Evolutionary conservation across 2,113 vertebrate genomes (phyloP).

Genomic region (Pelusios castaneus): DNA sequence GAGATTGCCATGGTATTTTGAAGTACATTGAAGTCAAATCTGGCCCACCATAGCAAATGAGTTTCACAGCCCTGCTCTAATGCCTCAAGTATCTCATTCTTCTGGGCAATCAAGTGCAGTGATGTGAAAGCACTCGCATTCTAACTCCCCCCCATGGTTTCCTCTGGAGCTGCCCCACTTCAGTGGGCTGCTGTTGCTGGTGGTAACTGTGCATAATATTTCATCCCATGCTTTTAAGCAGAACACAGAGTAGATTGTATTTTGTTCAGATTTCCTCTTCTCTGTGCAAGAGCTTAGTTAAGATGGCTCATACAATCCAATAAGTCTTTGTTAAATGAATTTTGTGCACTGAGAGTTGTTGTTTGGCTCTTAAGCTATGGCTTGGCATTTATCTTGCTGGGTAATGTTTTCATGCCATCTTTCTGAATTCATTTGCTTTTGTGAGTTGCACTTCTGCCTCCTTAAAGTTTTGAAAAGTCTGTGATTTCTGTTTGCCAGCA

Average conservation of each 20-base stretch:
- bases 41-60: no score
- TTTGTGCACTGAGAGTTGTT: not conserved
- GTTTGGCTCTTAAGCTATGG: not conserved
- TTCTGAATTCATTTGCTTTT: conserved; percentile 22
- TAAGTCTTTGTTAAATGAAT: not conserved
- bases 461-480: not conserved
- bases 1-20: no score
- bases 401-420: not conserved
- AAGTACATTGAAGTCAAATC: no score
- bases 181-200: conserved; percentile 44
- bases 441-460: conserved; percentile 17
- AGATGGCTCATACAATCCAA: not conserved
- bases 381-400: not conserved
- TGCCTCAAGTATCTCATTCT: not conserved
- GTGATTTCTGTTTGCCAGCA: not conserved
- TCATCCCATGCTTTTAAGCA: conserved; percentile 30
- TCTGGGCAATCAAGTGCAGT: not conserved
- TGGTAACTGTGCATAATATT: conserved; percentile 7
- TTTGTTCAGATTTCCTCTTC: not conserved
- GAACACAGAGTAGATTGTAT: not conserved
- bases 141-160: conserved; percentile 46
- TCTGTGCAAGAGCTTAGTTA: not conserved
- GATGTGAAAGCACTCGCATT: not conserved
- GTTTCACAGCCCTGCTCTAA: not conserved
- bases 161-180: conserved; percentile 44